Evolutionary conservation across 2,888 invertebrate genomes (phyloP), one percentile per base, ranked within the genome.

Genomic region (Schizotus pectinicornis): DNA sequence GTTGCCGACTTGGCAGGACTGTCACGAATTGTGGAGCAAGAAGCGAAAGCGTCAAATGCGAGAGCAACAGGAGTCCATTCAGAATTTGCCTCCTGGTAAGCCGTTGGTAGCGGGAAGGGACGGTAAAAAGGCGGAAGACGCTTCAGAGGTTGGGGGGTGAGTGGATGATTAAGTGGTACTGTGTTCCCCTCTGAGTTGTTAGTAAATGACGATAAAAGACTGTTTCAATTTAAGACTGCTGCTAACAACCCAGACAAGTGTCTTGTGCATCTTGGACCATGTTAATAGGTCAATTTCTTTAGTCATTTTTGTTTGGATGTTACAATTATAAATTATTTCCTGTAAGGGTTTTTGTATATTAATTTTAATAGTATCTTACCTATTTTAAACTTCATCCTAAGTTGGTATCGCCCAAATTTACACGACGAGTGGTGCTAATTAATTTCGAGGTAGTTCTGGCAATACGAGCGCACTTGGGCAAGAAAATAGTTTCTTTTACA

Each of bases 1-100:
- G 78, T 81, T 98, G 65, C 98, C 98, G 0, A 93, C 91, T 31
- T 94, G 94, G 90, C 98, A 99, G 81, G 98, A 99, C 81, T 99
- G 99, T 78, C 98, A 99, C 82, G 99, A 99, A 81, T 85, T 99
- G 75, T 99, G 98, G 98, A 95, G 95, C 72, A 99, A 99, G 81
- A 94, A 93, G 77, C 88, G 95, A n/a, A 88, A 95, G 68, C 84
- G 89, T 31, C 92, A 92, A 77, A 85, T 92, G 75, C 84, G 91
- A 39, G 93, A 94, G 73, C 91, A 90, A 74, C 87, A 88, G 71
- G 87, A 87, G 65, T 76, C 81, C 0, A 72, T 80, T 67, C 77
- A 79, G 55, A 80, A 78, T 63, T 61, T 80, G 50, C 80, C 81
- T n/a, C 79, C 80, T 1, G 81, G 80, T 8, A 80, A 79, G 63